These are phyloP conservation scores for Muscicapa adusta DNA, from an alignment of 2,113 vertebrate species.

Conservation along the genomic window DNA sequence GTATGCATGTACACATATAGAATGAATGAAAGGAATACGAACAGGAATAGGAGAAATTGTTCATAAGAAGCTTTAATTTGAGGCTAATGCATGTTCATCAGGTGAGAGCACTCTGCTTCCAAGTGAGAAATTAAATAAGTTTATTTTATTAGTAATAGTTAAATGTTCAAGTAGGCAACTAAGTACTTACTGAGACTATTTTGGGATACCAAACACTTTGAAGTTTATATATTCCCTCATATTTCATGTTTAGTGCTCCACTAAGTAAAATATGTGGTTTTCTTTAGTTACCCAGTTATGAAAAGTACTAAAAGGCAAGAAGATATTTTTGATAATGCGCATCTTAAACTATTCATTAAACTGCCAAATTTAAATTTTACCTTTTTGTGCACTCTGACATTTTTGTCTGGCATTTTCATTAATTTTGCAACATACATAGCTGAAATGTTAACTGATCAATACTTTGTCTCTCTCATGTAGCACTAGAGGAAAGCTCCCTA, in stretches of 20 bases:
- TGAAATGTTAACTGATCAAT: constrained; percentile 99
- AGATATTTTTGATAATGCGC: constrained; percentile 74
- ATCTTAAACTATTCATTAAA: constrained; percentile 83
- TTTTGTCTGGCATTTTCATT: constrained; percentile 92
- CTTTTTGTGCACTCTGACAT: constrained; percentile 86
- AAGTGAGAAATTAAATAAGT: constrained; percentile 25
- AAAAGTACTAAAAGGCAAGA: constrained; percentile 68
- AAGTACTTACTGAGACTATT: constrained; percentile 39
- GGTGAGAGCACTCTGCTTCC: not conserved
- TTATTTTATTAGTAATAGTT: constrained; percentile 18
- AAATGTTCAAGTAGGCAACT: constrained; percentile 11
- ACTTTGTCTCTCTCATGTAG: constrained; percentile 87
- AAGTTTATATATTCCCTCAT: constrained; percentile 43
- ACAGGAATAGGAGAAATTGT: not conserved
- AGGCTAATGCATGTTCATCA: fast-evolving
- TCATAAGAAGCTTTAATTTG: not conserved
- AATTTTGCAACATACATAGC: constrained; percentile 85
- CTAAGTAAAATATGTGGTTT: constrained; percentile 69
- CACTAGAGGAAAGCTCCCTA: constrained; percentile 72
- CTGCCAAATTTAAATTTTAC: constrained; percentile 82
- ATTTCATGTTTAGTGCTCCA: constrained; percentile 67
- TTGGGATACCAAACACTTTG: constrained; percentile 53
- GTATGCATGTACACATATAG: fast-evolving
- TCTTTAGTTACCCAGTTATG: constrained; percentile 63
- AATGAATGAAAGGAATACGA: not conserved